Evolutionary conservation across 2,113 vertebrate genomes (phyloP).

Genomic region (Brienomyrus longianalis): DNA sequence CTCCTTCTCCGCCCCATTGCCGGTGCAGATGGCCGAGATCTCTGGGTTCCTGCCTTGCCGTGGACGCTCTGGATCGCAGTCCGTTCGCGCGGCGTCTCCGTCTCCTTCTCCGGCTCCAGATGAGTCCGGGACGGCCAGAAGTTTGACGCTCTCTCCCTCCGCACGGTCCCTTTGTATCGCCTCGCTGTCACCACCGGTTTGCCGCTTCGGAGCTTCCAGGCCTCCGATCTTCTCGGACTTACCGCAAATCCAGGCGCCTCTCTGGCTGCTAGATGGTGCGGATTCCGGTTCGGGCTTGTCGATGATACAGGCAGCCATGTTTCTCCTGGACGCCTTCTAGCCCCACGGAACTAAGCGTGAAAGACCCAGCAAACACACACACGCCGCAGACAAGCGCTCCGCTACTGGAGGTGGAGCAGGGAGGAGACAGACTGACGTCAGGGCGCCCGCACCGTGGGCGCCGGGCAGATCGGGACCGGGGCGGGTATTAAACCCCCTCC

Average conservation of each 20-base stretch:
- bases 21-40: conserved; percentile 40
- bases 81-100: conserved; percentile 1
- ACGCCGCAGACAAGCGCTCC: neutral
- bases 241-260: conserved; percentile 23
- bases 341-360: conserved; percentile 19
- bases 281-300: conserved; percentile 43
- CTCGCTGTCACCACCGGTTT: conserved; percentile 51
- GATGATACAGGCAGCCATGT: conserved; percentile 51
- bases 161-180: conserved; percentile 41
- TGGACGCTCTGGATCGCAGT: conserved; percentile 31
- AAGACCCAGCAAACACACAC: neutral
- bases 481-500: neutral
- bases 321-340: conserved; percentile 1
- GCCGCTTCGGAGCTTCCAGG: conserved; percentile 51
- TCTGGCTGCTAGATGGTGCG: conserved; percentile 21
- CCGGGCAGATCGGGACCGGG: neutral
- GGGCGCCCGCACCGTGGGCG: neutral
- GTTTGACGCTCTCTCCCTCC: conserved; percentile 17
- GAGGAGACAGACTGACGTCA: neutral
- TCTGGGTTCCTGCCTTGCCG: conserved; percentile 44
- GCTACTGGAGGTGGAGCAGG: neutral
- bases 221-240: conserved; percentile 45
- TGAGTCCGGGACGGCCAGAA: neutral
- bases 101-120: neutral
- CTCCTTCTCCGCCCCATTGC: conserved; percentile 48